phyloP scores from a whole-genome alignment of 2,113 vertebrate genomes.

The Pangasianodon gigas region DNA sequence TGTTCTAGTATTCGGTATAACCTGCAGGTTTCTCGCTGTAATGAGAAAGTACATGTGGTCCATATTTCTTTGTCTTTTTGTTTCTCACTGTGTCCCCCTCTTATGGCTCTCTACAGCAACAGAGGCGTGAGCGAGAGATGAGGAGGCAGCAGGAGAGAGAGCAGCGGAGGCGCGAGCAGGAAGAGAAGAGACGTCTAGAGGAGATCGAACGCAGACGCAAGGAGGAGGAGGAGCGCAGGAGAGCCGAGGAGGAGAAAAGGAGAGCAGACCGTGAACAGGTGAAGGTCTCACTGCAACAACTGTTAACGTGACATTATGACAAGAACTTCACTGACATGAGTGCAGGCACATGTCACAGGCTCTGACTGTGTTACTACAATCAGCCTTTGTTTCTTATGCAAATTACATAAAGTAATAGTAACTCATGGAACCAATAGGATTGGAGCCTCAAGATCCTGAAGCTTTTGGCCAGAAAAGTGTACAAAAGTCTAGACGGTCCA shows the following conservation, averaged over 20 bases:
- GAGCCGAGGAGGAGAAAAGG: conserved; percentile 93
- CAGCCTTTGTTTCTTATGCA: not conserved
- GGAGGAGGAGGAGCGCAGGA: conserved; percentile 92
- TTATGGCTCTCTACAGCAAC: conserved; percentile 78
- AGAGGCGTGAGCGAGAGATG: conserved; percentile 93
- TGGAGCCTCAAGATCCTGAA: not conserved
- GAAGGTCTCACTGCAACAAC: conserved; percentile 14
- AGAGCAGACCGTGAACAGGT: conserved; percentile 96
- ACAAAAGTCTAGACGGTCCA: not conserved
- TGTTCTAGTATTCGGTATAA: not conserved
- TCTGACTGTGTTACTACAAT: not conserved
- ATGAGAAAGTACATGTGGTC: not conserved
- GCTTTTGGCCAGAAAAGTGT: not conserved
- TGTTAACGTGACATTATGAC: no score
- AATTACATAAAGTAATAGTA: not conserved
- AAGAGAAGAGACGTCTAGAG: conserved; percentile 90
- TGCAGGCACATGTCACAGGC: not conserved
- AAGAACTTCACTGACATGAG: not conserved
- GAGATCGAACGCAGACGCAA: conserved; percentile 92
- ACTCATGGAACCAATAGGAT: not conserved
- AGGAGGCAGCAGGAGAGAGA: conserved; percentile 95
- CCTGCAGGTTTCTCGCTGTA: not conserved
- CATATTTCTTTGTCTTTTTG: not conserved
- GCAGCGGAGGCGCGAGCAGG: conserved; percentile 92
- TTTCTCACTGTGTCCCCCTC: conserved; percentile 10